Conservation (phyloP, 1,140 invertebrate genomes). For the Goniozus legneri region DNA sequence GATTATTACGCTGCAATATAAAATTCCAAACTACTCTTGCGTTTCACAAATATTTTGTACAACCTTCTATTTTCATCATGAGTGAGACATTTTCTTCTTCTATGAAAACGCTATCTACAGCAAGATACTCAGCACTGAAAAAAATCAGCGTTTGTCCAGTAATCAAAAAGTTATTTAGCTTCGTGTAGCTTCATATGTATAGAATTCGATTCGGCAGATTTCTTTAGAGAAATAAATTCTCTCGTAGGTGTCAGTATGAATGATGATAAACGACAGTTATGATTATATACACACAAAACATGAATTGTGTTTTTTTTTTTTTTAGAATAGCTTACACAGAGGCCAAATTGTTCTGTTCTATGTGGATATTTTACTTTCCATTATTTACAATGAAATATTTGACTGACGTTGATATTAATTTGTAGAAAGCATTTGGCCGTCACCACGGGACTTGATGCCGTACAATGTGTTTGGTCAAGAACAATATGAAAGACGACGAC, state of each 20-base stretch:
- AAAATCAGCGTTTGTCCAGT: no score
- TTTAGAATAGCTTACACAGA: no score
- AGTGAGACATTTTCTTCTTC: no score
- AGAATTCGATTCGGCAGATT: no score
- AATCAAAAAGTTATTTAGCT: no score
- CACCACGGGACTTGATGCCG: slow-evolving; percentile 23
- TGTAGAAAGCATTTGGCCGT: slow-evolving; percentile 35
- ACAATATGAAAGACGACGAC: no score
- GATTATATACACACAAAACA: neutral
- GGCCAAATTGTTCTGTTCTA: slow-evolving; percentile 12
- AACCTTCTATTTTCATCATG: no score
- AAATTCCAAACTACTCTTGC: neutral
- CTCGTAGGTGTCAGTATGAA: neutral
- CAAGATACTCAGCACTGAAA: no score
- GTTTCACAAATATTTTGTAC: neutral
- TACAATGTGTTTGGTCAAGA: slow-evolving; percentile 9
- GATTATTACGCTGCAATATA: neutral
- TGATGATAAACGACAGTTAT: neutral
- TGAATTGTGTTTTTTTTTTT: neutral
- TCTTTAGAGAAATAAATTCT: no score
- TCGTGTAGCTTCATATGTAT: no score
- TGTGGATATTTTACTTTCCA: neutral
- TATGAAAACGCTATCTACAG: no score
- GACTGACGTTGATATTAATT: slow-evolving; percentile 12
- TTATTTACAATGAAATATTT: neutral